phyloP scores from a whole-genome alignment of 2,888 invertebrate genomes.

The Hirudinaria manillensis region DNA sequence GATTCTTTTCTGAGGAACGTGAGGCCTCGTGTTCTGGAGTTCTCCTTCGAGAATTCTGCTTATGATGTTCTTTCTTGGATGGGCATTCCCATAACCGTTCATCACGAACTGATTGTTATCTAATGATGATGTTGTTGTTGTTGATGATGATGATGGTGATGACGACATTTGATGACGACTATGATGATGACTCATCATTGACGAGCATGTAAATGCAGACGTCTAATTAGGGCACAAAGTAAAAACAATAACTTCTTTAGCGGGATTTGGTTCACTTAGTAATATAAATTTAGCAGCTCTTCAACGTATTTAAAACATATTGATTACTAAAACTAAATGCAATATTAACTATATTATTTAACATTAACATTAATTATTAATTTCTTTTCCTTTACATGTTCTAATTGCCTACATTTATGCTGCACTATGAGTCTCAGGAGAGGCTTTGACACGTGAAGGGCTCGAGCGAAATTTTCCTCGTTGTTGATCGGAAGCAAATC shows the following conservation, averaged over 20 bases:
- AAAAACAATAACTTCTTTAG: too few species aligned
- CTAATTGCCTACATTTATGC: conserved; percentile 47
- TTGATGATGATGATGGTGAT: too few species aligned
- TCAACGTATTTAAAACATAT: too few species aligned
- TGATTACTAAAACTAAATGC: too few species aligned
- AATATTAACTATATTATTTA: too few species aligned
- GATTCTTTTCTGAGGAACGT: conserved; percentile 38
- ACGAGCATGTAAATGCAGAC: too few species aligned
- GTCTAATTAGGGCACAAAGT: too few species aligned
- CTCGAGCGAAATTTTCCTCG: conserved; percentile 87
- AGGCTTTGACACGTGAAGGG: conserved; percentile 78
- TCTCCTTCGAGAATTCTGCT: conserved; percentile 37
- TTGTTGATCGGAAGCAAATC: conserved; percentile 97
- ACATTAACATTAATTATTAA: background rate
- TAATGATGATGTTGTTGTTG: conserved; percentile 52
- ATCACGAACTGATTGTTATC: conserved; percentile 84
- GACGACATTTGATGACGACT: too few species aligned
- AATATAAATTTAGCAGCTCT: too few species aligned
- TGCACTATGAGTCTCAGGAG: conserved; percentile 51
- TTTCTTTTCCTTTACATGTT: too few species aligned
- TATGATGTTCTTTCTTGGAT: conserved; percentile 42
- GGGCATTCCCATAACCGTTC: conserved; percentile 78
- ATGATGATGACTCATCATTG: too few species aligned
- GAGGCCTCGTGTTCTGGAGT: conserved; percentile 34
- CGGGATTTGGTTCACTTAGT: too few species aligned